phyloP scores from a whole-genome alignment of 2,888 invertebrate species.

The Plutella xylostella region DNA sequence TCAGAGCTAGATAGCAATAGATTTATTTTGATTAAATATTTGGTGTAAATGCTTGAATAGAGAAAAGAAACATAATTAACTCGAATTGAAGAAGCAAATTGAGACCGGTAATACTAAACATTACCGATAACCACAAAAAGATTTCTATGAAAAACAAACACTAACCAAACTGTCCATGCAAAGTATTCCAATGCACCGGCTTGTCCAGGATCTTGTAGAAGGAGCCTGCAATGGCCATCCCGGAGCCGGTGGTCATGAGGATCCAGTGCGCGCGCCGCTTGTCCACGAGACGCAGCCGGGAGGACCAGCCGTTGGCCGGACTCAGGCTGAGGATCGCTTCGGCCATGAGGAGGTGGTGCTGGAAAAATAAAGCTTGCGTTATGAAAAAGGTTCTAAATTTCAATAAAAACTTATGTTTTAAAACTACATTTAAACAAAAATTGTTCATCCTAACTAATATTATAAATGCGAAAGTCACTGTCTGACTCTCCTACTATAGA shows the following conservation, averaged over 20 bases:
- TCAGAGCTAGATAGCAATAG: too few species aligned
- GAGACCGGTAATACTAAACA: too few species aligned
- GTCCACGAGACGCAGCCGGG: constrained; percentile 35
- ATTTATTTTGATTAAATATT: too few species aligned
- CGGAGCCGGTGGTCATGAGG: constrained; percentile 42
- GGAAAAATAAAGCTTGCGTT: constrained; percentile 21
- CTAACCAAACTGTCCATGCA: constrained; percentile 42
- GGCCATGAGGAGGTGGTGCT: constrained; percentile 55
- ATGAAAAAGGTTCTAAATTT: too few species aligned
- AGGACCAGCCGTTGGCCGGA: constrained; percentile 43
- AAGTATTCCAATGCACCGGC: constrained; percentile 30
- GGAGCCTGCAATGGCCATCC: constrained; percentile 39
- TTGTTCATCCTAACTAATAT: not conserved
- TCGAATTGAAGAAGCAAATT: too few species aligned
- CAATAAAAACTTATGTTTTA: not conserved
- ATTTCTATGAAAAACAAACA: too few species aligned
- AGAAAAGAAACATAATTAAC: too few species aligned
- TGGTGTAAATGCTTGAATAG: too few species aligned
- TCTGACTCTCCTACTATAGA: too few species aligned
- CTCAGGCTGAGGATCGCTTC: constrained; percentile 42
- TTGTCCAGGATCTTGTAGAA: constrained; percentile 37
- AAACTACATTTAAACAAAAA: not conserved
- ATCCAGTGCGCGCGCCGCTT: constrained; percentile 43
- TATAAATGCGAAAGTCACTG: too few species aligned
- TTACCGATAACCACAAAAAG: too few species aligned